Evolutionary conservation across 2,888 invertebrate genomes (phyloP), one percentile per base, ranked within the genome.

Genomic region (Anagyrus pseudococci): DNA sequence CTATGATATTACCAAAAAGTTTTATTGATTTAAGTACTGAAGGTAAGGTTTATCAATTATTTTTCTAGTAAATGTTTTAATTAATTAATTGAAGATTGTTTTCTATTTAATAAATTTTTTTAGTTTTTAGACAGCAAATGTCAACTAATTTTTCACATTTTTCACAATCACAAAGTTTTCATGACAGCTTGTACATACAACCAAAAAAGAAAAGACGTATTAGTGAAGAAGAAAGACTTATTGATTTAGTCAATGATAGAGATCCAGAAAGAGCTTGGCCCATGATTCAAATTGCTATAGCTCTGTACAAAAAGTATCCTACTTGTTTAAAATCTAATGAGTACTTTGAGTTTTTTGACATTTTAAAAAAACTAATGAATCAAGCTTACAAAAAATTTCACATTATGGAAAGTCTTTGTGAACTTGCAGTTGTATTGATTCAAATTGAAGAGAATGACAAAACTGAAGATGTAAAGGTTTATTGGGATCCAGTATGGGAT

Each of bases 251-350:
- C 37, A 67, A 55, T 37, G 71, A 72, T 54, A 75, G 74, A 40
- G 73, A 76, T 67, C 73, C 73, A n/a, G 77, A 77, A 47, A 77
- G 77, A 69, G 74, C 75, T 43, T 83, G 82, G 82, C 73, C 80
- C 25, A 79, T 82, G 74, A 74, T 84, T 41, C 79, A 80, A 64
- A 73, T 84, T 25, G 71, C 82, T 23, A 73, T 72, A 8, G 73
- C 72, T 29, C 67, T 84, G 25, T 70, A 84, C 20, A 72, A 74
- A 58, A 78, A 76, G 48, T 82, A 83, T 73, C 83, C 84, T 0
- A 70, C 77, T 26, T 72, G 78, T 22, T 71, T 84, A 33, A 75
- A 74, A 47, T 65, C 69, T 2, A 68, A 74, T 15, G 79, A 84
- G 66, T 81, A 81, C 47, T 43, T 74, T 3, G 61, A 68, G 15